Percentiles rank a stretch among this genome's conserved stretches.
phyloP scores from a whole-genome alignment of 2,113 vertebrate species.

The Recurvirostra avosetta region DNA sequence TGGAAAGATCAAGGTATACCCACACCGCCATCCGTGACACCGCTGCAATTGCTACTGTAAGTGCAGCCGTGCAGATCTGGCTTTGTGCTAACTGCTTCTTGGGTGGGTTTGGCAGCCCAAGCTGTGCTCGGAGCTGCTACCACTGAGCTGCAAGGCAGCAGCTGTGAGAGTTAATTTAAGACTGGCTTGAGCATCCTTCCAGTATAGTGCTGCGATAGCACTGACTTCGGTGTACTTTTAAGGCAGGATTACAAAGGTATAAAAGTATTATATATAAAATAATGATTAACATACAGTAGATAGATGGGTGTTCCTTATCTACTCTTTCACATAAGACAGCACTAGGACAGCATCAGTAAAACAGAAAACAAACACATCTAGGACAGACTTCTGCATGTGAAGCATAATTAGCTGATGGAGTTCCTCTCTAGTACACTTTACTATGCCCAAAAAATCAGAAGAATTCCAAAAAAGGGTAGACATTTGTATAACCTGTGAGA shows the following conservation, averaged over 20 bases:
- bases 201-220: not conserved
- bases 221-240: not conserved
- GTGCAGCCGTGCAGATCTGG: not conserved
- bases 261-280: not conserved
- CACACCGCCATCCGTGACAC: not conserved
- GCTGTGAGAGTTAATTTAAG: not conserved
- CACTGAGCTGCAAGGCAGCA: not conserved
- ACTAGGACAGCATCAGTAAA: not conserved
- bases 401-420: not conserved
- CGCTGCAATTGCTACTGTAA: not conserved
- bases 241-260: not conserved
- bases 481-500: not conserved
- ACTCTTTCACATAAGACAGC: not conserved
- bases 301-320: not conserved
- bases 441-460: not conserved
- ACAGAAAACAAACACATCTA: not conserved
- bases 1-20: not conserved
- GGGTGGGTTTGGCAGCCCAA: not conserved
- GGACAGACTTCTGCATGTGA: not conserved
- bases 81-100: not conserved
- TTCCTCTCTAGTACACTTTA: not conserved
- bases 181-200: not conserved
- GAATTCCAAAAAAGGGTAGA: not conserved
- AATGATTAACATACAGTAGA: not conserved
- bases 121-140: not conserved